phyloP scores from a whole-genome alignment of 2,888 invertebrate species.

The Drosophila nr. fundita region DNA sequence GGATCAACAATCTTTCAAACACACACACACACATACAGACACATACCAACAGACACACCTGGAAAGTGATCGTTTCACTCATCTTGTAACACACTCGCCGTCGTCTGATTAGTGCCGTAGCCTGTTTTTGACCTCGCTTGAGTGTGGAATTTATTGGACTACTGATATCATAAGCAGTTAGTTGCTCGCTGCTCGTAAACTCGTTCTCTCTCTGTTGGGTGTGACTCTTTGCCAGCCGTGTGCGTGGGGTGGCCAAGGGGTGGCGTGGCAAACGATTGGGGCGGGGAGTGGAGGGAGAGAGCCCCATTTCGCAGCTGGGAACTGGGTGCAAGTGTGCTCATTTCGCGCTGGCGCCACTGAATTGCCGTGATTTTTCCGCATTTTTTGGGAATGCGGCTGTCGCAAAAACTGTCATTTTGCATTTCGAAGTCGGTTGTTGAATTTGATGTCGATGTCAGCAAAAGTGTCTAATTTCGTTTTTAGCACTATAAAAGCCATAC shows the following conservation, averaged over 20 bases:
- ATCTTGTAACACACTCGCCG: constrained; percentile 36
- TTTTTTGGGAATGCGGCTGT: constrained; percentile 32
- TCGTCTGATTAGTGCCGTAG: constrained; percentile 51
- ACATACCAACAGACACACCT: not conserved
- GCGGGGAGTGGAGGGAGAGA: constrained; percentile 1
- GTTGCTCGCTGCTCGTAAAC: constrained; percentile 34
- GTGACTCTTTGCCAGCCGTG: constrained; percentile 16
- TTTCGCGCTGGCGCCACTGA: constrained; percentile 69
- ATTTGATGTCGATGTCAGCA: constrained; percentile 55
- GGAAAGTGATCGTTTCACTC: constrained; percentile 42
- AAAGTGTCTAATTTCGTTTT: constrained; percentile 79
- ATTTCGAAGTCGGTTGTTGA: constrained; percentile 42
- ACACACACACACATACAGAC: not conserved
- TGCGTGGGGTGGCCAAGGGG: constrained; percentile 18
- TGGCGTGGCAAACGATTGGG: constrained; percentile 1
- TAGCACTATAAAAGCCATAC: constrained; percentile 44
- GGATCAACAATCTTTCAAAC: constrained; percentile 39
- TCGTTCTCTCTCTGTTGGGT: constrained; percentile 38
- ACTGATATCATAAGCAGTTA: constrained; percentile 46
- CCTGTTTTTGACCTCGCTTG: constrained; percentile 58
- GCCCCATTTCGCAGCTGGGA: constrained; percentile 30
- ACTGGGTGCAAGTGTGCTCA: constrained; percentile 60
- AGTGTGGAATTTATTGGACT: constrained; percentile 62
- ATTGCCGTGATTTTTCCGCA: constrained; percentile 72
- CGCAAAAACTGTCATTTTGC: constrained; percentile 69